Conservation (phyloP, 2,888 invertebrate species). For the Lydus trimaculatus region DNA sequence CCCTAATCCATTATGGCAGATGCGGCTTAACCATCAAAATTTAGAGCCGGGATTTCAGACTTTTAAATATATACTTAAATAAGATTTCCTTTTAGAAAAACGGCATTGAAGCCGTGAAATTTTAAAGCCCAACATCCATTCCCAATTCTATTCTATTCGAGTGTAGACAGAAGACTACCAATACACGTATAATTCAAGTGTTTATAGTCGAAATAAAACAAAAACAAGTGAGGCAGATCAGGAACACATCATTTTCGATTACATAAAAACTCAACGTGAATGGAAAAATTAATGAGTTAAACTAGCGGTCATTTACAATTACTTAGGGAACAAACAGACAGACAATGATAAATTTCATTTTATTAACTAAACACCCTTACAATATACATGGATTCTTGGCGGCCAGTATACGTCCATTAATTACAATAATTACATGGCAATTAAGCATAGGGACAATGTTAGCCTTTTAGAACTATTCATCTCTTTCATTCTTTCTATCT, state of each 20-base stretch:
- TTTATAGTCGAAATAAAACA: not conserved
- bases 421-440: slow-evolving; percentile 58
- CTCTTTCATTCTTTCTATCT: slow-evolving; percentile 34
- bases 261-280: not conserved
- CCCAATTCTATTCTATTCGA: not conserved
- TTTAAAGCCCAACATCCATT: not conserved
- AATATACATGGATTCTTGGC: slow-evolving; percentile 54
- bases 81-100: slow-evolving; percentile 29
- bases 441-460: slow-evolving; percentile 54
- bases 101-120: not conserved
- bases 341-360: slow-evolving; percentile 37
- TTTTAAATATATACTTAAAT: slow-evolving; percentile 44
- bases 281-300: slow-evolving; percentile 6
- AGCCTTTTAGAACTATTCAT: slow-evolving; percentile 43
- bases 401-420: slow-evolving; percentile 56
- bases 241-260: not conserved
- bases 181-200: not conserved
- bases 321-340: not conserved
- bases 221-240: not conserved
- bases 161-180: not conserved
- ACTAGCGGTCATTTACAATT: slow-evolving; percentile 27
- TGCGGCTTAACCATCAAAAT: slow-evolving; percentile 51
- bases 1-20: slow-evolving; percentile 60
- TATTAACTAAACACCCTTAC: slow-evolving; percentile 46
- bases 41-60: slow-evolving; percentile 44